Percentiles rank a stretch among this genome's conserved stretches.
These are phyloP conservation scores for Digitonthophagus gazella DNA, from an alignment of 2,888 invertebrate species.

Conservation along the genomic window DNA sequence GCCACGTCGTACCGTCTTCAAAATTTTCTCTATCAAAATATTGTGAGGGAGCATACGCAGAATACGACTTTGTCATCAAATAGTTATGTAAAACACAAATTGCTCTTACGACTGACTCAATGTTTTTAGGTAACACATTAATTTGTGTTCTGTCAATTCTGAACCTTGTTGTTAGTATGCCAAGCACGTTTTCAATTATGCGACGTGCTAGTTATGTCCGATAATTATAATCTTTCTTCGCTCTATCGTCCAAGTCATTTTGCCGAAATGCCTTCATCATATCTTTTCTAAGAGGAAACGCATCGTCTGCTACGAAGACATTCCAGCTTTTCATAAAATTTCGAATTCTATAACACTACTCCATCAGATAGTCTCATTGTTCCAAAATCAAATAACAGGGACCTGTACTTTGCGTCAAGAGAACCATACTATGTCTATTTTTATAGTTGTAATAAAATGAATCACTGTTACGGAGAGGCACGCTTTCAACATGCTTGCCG, in stretches of 20 bases:
- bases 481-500: conserved; percentile 25
- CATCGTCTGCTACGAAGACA: conserved; percentile 27
- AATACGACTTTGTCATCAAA: conserved; percentile 16
- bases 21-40: no score
- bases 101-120: conserved; percentile 30
- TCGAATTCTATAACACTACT: conserved; percentile 27
- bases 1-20: no score
- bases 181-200: no score
- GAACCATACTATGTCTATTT: conserved; percentile 28
- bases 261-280: conserved; percentile 34
- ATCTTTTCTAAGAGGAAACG: conserved; percentile 26
- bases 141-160: no score
- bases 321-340: conserved; percentile 25
- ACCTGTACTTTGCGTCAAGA: conserved; percentile 31
- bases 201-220: no score
- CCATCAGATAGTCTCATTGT: conserved; percentile 30
- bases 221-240: conserved; percentile 17
- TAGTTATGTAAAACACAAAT: conserved; percentile 28
- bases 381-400: conserved; percentile 29
- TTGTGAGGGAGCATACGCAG: conserved; percentile 23
- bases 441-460: conserved; percentile 29
- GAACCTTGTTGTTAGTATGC: no score
- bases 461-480: conserved; percentile 25
- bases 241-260: conserved; percentile 26
- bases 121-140: conserved; percentile 27